Base-by-base conservation (phyloP, 2,113 vertebrate genomes). In the Hydrolagus affinis region DNA sequence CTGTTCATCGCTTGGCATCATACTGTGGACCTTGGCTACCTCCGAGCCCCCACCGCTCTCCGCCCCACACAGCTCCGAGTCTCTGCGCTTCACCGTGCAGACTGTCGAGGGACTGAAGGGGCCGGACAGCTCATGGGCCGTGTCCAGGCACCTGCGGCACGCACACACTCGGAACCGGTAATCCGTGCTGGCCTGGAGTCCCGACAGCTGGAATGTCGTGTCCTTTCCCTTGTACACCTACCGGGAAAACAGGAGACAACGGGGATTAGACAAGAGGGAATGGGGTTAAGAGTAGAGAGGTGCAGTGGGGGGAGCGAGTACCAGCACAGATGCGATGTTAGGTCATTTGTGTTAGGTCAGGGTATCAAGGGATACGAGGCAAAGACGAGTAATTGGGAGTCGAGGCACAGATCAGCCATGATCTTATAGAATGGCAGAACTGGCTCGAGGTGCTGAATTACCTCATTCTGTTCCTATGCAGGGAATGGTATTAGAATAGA, bases 161-260 rank as follows among this genome's bases (percentile, higher is more conserved):
- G 94, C 95, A n/a, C 95, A 97, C 80, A 99, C 97, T 0, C 98
- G 96, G 91, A 99, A 96, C 28, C 98, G 94, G 91, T 99, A 99
- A 92, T 99, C 98, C 19, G 94, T 96, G 95, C 97, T 98, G 89
- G 89, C 90, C 92, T 99, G 97, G 87, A 99, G 95, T 90, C 97
- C 95, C 88, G 94, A 95, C 92, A 98, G 94, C 75, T 98, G 95
- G 95, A 97, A 99, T 25, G 90, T 88, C 44, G 92, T 94, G 68
- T 98, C 97, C 86, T 98, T 97, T 91, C 98, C 97, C 90, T 98
- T 99, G 91, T 97, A 99, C 70, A 98, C 95, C 98, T 99, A 89
- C 75, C 1, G n/a, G 68, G 66, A 73, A 72, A 86, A 70, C 73
- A 2, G 56, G n/a, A n/a, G n/a, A n/a, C n/a, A n/a, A n/a, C n/a